These are phyloP conservation scores for Cottus gobio DNA, from an alignment of 2,113 vertebrate genomes.

Conservation along the genomic window DNA sequence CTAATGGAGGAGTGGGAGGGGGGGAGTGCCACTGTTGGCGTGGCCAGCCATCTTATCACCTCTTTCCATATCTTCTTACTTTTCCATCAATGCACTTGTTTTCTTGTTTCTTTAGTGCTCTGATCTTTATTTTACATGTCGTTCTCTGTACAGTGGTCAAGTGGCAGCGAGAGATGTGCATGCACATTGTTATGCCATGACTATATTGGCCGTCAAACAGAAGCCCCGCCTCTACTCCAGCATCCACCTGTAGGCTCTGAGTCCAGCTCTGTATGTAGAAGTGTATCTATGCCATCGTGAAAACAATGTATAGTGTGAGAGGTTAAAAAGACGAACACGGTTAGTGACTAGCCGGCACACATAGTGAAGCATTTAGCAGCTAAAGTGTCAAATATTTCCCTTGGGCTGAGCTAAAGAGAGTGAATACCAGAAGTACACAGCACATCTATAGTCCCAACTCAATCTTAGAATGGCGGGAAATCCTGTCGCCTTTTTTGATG, in stretches of 20 bases:
- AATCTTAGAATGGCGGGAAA: constrained; percentile 15
- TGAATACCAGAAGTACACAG: not conserved
- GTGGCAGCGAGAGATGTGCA: not conserved
- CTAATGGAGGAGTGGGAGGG: constrained; percentile 65
- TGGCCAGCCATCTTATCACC: constrained; percentile 28
- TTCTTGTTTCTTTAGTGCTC: not conserved
- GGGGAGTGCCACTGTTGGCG: constrained; percentile 13
- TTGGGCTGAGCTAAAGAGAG: not conserved
- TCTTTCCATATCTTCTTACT: constrained; percentile 26
- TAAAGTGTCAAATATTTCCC: not conserved
- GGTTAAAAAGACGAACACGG: no score
- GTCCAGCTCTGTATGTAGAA: not conserved
- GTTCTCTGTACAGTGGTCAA: not conserved
- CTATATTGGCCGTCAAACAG: not conserved
- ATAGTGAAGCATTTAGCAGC: not conserved
- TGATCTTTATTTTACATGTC: not conserved
- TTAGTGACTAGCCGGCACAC: not conserved
- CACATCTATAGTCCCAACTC: not conserved
- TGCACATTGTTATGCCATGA: not conserved
- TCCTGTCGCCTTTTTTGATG: not conserved
- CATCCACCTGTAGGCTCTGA: not conserved
- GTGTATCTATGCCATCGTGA: not conserved
- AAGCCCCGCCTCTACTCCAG: not conserved
- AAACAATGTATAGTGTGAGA: not conserved
- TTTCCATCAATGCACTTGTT: constrained; percentile 12